Evolutionary conservation across 2,113 vertebrate species (phyloP).

Genomic region (Entelurus aequoreus): DNA sequence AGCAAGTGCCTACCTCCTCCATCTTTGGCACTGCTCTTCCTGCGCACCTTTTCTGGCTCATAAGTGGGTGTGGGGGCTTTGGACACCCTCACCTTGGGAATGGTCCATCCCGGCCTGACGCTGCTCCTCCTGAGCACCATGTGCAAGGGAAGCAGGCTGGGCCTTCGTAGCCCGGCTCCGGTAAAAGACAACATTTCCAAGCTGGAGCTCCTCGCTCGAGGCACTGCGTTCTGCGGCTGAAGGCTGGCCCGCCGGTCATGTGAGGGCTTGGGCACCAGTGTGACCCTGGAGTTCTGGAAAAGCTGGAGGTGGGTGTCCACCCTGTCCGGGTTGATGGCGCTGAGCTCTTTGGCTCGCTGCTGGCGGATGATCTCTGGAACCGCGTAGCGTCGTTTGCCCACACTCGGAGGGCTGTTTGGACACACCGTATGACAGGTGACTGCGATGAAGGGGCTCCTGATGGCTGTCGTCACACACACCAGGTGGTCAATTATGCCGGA

Average conservation of each 20-base stretch:
- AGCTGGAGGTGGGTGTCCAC: slow-evolving; percentile 63
- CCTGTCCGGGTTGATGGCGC: slow-evolving; percentile 58
- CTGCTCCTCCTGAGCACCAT: slow-evolving; percentile 80
- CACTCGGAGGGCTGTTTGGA: slow-evolving; percentile 79
- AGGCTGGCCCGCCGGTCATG: slow-evolving; percentile 74
- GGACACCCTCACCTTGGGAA: slow-evolving; percentile 84
- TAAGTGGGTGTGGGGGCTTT: slow-evolving; percentile 82
- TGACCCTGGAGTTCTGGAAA: slow-evolving; percentile 75
- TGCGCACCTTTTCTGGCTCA: slow-evolving; percentile 72
- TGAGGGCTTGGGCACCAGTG: slow-evolving; percentile 59
- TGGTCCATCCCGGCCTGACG: slow-evolving; percentile 79
- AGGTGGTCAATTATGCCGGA: slow-evolving; percentile 88
- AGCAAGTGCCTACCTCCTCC: slow-evolving; percentile 69
- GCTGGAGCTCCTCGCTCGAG: slow-evolving; percentile 41
- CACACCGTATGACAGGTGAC: slow-evolving; percentile 83
- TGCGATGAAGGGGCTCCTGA: slow-evolving; percentile 83
- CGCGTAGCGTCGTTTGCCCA: slow-evolving; percentile 80
- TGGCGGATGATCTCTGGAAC: slow-evolving; percentile 84
- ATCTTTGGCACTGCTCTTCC: slow-evolving; percentile 74
- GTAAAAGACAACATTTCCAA: slow-evolving; percentile 19
- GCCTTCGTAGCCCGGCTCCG: slow-evolving; percentile 61
- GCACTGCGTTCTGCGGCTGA: slow-evolving; percentile 48
- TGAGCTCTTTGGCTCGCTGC: slow-evolving; percentile 63
- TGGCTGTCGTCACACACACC: slow-evolving; percentile 85
- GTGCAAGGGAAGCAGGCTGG: slow-evolving; percentile 81